Evolutionary conservation across 2,797 vertebrate species (phyloP).

Genomic region (Carapus acus): DNA sequence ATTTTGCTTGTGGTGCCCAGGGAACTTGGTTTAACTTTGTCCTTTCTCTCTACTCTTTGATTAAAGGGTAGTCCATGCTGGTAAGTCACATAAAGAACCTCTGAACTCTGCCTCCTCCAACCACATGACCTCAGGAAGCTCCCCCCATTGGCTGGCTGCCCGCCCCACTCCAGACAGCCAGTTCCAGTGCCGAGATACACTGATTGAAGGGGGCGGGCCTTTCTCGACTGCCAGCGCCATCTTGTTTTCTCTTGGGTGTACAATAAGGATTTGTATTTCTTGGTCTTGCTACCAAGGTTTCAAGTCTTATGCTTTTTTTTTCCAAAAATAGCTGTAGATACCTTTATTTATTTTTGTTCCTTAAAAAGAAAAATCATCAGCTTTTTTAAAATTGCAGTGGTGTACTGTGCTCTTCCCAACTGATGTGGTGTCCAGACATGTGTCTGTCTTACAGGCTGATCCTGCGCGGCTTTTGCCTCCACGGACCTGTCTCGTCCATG

Average conservation of each 20-base stretch:
- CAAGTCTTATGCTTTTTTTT: conserved; percentile 64
- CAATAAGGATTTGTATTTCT: conserved; percentile 98
- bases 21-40: conserved; percentile 99
- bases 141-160: conserved; percentile 93
- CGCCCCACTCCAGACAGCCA: conserved; percentile 98
- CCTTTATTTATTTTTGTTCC: conserved; percentile 45
- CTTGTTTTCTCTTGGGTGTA: conserved; percentile 96
- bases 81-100: conserved; percentile 99
- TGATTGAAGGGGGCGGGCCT: conserved; percentile 89
- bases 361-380: conserved; percentile 47
- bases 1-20: conserved; percentile 63
- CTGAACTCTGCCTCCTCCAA: conserved; percentile 99
- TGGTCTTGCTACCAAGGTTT: conserved; percentile 85
- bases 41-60: conserved; percentile 99
- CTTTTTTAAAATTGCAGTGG: conserved; percentile 59
- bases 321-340: conserved; percentile 54
- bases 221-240: conserved; percentile 94
- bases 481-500: conserved; percentile 63
- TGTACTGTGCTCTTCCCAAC: conserved; percentile 63
- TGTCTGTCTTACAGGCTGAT: conserved; percentile 75
- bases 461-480: conserved; percentile 68
- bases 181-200: conserved; percentile 98
- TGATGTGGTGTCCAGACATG: conserved; percentile 76
- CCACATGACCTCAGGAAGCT: conserved; percentile 99
- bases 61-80: conserved; percentile 99